Percentiles rank a stretch among this genome's conserved stretches.
These are phyloP conservation scores for Tinea trinotella DNA, from an alignment of 2,888 invertebrate genomes.

Conservation along the genomic window DNA sequence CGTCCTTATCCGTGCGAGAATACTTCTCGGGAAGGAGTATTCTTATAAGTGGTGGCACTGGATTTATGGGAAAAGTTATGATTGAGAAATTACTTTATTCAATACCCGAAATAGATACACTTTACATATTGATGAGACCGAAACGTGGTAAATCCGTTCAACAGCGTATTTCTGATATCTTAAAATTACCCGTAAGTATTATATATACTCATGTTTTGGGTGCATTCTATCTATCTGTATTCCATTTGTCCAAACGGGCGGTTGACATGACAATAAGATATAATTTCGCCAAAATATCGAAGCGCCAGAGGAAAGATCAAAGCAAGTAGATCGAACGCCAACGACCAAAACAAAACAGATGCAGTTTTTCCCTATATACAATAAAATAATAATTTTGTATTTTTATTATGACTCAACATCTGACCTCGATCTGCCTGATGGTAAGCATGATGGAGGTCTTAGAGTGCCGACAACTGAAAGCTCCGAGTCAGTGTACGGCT, in stretches of 20 bases:
- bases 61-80: constrained; percentile 76
- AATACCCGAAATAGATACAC: constrained; percentile 70
- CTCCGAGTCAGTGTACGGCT: no score
- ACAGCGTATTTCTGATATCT: constrained; percentile 75
- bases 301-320: neutral
- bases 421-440: no score
- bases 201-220: no score
- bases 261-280: neutral
- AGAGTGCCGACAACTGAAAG: no score
- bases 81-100: constrained; percentile 76
- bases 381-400: no score
- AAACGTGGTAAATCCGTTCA: constrained; percentile 74
- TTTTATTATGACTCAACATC: no score
- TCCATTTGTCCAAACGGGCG: neutral
- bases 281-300: neutral
- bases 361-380: no score
- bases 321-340: no score
- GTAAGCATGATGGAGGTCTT: no score
- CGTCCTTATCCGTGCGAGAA: constrained; percentile 60
- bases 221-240: neutral
- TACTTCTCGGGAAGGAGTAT: constrained; percentile 72
- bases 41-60: constrained; percentile 75
- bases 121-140: constrained; percentile 75
- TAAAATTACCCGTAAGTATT: constrained; percentile 69
- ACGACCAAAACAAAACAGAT: no score